Percentiles rank a stretch among this genome's conserved stretches.
Evolutionary conservation across 2,888 invertebrate genomes (phyloP).

Genomic region (Volucella zonaria): DNA sequence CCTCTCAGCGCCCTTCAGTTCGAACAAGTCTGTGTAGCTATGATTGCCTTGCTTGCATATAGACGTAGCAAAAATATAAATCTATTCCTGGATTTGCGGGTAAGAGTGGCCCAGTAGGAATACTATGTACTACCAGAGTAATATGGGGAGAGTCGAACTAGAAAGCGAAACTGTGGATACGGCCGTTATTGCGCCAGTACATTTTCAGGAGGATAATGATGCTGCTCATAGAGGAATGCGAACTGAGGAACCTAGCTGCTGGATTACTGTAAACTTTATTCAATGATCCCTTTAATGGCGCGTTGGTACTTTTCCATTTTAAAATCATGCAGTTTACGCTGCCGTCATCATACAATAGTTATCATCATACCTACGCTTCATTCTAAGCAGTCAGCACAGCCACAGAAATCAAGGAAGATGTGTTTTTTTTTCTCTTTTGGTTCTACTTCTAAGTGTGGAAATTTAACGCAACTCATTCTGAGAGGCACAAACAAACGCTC

Average conservation of each 20-base stretch:
- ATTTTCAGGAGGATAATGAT: conserved; percentile 64
- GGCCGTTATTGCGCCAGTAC: conserved; percentile 57
- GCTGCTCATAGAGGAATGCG: conserved; percentile 6
- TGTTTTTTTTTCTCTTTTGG: background rate
- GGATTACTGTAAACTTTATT: conserved; percentile 69
- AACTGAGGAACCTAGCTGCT: conserved; percentile 14
- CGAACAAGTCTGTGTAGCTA: conserved; percentile 40
- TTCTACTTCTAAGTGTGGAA: background rate
- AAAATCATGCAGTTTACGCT: conserved; percentile 50
- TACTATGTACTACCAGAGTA: background rate
- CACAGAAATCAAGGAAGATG: conserved; percentile 40
- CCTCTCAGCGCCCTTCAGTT: too few relatives aligned
- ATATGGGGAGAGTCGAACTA: conserved; percentile 30
- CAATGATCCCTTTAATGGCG: conserved; percentile 70
- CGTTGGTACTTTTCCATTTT: conserved; percentile 68
- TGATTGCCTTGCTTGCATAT: conserved; percentile 55
- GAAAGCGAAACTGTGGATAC: conserved; percentile 60
- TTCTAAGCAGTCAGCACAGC: conserved; percentile 4
- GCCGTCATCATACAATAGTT: conserved; percentile 6
- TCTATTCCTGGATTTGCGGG: conserved; percentile 55
- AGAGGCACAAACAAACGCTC: background rate
- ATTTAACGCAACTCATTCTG: conserved; percentile 43
- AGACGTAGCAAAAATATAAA: conserved; percentile 55
- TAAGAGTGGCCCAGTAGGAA: background rate
- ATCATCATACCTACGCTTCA: background rate